Conservation (phyloP, 2,113 vertebrate species). For the Corythaixoides concolor region DNA sequence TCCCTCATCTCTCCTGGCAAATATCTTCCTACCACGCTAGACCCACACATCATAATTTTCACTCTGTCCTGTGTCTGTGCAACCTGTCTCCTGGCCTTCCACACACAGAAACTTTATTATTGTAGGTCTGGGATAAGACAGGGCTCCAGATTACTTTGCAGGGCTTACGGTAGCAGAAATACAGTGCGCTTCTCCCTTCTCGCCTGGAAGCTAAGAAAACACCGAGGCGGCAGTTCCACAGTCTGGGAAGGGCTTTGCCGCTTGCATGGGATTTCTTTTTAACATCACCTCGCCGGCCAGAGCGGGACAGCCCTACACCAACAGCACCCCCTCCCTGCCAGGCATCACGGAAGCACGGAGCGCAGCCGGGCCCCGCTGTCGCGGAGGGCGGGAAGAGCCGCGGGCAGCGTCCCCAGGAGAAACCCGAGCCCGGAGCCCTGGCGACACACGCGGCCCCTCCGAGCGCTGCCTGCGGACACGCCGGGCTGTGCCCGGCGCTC, state of each 20-base stretch:
- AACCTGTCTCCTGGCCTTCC: not conserved
- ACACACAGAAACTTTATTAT: not conserved
- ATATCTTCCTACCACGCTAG: not conserved
- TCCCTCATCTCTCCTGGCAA: not conserved
- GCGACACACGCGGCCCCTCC: not conserved
- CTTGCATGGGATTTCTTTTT: fast-evolving
- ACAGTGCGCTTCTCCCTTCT: not conserved
- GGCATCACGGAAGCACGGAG: not conserved
- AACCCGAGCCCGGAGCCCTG: not conserved
- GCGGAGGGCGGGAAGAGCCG: no score
- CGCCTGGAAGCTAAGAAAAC: not conserved
- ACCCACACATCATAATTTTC: fast-evolving
- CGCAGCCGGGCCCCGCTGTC: not conserved
- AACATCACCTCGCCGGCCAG: not conserved
- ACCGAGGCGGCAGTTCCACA: no score
- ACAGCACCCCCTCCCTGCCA: no score
- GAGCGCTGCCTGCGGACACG: not conserved
- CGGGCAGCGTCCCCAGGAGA: not conserved
- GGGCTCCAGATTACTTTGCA: not conserved
- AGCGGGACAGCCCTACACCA: not conserved
- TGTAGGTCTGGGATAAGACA: fast-evolving
- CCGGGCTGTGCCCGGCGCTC: no score
- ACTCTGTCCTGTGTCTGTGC: fast-evolving
- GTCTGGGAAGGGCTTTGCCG: not conserved
- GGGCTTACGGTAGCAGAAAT: not conserved